Base-by-base conservation (phyloP, 2,888 invertebrate species). In the Tetragonisca angustula region DNA sequence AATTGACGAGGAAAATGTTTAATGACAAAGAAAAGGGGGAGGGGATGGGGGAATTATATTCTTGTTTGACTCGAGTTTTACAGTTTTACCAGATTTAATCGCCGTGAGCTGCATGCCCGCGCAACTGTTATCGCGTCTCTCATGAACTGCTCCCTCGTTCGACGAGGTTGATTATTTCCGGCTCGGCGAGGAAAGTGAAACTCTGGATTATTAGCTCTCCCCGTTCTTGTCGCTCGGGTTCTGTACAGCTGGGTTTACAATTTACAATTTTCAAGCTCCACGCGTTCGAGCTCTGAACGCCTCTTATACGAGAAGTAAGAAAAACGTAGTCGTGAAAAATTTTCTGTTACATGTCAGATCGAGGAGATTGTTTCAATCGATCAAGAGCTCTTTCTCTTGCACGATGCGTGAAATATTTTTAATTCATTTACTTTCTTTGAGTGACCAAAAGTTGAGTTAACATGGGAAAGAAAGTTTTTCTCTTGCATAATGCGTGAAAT, bases 141-240 rank as follows among this genome's bases (percentile, higher is more conserved):
- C n/a, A 64, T 36, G 49, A 81, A 79, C 56, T n/a, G 74, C 65
- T 52, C 69, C 27, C 59, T 64, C 43, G 68, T 67, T 56, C 50
- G 52, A 24, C 49, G 62, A 74, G 74, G 3, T 43, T 27, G 72
- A 69, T 81, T 76, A 62, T 76, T 76, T 81, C 81, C 83, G 64
- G 21, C 27, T 76, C 24, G 62, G 19, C 67, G 54, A 59, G 50
- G 65, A 83, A 83, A 83, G 72, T 76, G 82, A 83, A 81, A 81
- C 65, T 43, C 17, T 49, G 54, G 43, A 36, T 50, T n/a, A 62
- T 50, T 72, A 43, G 49, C 49, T 36, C 49, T 49, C 74, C 50
- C 49, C 19, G 52, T 32, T 81, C 61, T 19, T 70, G 69, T 69
- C n/a, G 24, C 19, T 73, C 50, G n/a, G n/a, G 19, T 64, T 73